Evolutionary conservation across 2,888 invertebrate species (phyloP).

Genomic region (Lamellibrachia satsuma): DNA sequence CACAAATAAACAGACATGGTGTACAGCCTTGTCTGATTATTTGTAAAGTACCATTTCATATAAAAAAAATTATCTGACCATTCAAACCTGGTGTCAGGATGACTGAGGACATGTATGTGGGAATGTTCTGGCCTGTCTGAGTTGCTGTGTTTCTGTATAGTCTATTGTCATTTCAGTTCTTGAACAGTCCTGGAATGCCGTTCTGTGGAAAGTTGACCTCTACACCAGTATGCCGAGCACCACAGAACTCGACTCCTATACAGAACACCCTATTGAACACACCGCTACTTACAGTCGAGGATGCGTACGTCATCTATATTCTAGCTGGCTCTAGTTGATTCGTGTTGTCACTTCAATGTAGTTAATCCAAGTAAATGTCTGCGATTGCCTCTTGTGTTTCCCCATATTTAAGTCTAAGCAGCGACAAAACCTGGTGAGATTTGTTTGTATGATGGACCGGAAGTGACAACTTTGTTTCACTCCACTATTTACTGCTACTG

Average conservation of each 20-base stretch:
- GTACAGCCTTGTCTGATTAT: not conserved
- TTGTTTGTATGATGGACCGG: not conserved
- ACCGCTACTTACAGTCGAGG: not conserved
- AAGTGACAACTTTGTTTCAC: not conserved
- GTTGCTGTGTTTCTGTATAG: conserved; percentile 22
- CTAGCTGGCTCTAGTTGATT: not conserved
- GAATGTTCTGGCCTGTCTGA: not conserved
- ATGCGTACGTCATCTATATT: not conserved
- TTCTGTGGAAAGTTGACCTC: conserved; percentile 60
- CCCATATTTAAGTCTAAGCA: not conserved
- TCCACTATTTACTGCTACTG: too few species aligned
- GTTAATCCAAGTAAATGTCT: too few species aligned
- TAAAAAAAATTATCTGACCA: not conserved
- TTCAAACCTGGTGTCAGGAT: too few species aligned
- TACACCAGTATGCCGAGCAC: conserved; percentile 57
- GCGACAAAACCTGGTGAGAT: not conserved
- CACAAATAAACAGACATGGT: too few species aligned
- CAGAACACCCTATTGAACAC: conserved; percentile 18
- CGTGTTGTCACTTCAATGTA: not conserved
- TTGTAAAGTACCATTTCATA: not conserved
- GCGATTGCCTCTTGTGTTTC: too few species aligned
- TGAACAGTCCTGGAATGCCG: conserved; percentile 62
- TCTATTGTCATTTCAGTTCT: conserved; percentile 50
- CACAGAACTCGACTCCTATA: conserved; percentile 27
- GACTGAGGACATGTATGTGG: not conserved